Evolutionary conservation across 2,888 invertebrate genomes (phyloP).

Genomic region (Cephus pygmeus): DNA sequence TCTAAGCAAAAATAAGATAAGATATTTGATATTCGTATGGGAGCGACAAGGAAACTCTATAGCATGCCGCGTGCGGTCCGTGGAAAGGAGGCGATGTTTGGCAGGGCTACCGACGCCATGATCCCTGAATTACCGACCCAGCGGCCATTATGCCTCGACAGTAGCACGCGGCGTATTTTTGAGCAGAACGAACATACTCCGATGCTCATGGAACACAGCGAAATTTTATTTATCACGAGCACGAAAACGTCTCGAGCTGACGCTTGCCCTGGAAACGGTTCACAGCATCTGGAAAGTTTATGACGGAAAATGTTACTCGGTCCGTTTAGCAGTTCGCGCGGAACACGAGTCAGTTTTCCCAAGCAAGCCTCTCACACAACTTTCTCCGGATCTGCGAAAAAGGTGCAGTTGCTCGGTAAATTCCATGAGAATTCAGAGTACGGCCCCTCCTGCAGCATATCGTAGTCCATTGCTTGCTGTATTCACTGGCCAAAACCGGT

Average conservation of each 20-base stretch:
- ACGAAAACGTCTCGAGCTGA: background rate
- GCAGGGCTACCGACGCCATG: background rate
- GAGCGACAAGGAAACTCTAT: background rate
- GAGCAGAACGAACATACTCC: background rate
- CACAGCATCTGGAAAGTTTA: background rate
- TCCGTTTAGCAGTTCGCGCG: background rate
- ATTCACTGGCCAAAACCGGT: background rate
- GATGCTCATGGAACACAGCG: background rate
- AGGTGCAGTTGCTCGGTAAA: background rate
- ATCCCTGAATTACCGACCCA: background rate
- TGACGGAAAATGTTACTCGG: background rate
- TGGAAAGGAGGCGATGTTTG: background rate
- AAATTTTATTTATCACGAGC: background rate
- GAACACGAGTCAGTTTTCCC: background rate
- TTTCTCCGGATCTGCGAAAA: background rate
- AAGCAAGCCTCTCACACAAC: background rate
- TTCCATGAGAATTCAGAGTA: background rate
- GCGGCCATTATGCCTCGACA: background rate
- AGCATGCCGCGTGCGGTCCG: background rate
- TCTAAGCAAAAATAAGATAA: background rate
- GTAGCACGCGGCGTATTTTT: background rate
- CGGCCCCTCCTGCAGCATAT: background rate
- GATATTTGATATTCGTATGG: background rate
- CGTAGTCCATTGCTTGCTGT: background rate
- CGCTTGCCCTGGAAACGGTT: background rate